Percentiles rank a stretch among this genome's conserved stretches.
Conservation (phyloP, 2,797 vertebrate genomes). For the Thamnophis elegans region DNA sequence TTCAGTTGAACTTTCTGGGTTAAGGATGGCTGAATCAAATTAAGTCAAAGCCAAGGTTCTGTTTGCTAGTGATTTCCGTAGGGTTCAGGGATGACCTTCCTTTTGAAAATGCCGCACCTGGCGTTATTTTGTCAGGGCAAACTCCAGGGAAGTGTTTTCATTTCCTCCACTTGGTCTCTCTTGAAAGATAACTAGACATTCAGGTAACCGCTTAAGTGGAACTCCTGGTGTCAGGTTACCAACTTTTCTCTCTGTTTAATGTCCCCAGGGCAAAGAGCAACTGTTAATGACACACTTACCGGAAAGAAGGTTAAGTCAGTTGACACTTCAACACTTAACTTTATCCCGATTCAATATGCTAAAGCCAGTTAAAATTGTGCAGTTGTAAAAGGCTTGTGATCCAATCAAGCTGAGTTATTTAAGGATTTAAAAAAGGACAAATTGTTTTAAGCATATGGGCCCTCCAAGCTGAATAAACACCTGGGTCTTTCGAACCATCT, state of each 20-base stretch:
- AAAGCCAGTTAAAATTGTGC: slow-evolving; percentile 22
- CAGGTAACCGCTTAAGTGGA: slow-evolving; percentile 62
- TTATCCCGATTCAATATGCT: slow-evolving; percentile 40
- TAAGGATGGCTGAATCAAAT: background rate
- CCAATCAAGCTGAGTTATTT: slow-evolving; percentile 14
- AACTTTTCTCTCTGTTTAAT: slow-evolving; percentile 53
- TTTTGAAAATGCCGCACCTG: slow-evolving; percentile 3
- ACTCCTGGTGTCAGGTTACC: slow-evolving; percentile 59
- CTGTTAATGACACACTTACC: slow-evolving; percentile 51
- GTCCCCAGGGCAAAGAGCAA: slow-evolving; percentile 61
- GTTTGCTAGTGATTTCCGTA: background rate
- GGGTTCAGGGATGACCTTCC: background rate
- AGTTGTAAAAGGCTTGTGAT: slow-evolving; percentile 40
- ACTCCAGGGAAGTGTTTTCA: slow-evolving; percentile 40
- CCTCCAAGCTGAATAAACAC: slow-evolving; percentile 33
- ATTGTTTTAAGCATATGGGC: background rate
- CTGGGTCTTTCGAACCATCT: background rate
- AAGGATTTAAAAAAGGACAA: background rate
- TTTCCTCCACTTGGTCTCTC: slow-evolving; percentile 41
- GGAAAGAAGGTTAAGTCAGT: slow-evolving; percentile 63
- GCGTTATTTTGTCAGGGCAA: slow-evolving; percentile 21
- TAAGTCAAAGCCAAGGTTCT: background rate
- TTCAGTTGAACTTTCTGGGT: background rate
- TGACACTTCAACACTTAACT: slow-evolving; percentile 49
- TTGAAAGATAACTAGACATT: slow-evolving; percentile 53